Base-by-base conservation (phyloP, 2,797 vertebrate species). In the Macropus fuliginosus region DNA sequence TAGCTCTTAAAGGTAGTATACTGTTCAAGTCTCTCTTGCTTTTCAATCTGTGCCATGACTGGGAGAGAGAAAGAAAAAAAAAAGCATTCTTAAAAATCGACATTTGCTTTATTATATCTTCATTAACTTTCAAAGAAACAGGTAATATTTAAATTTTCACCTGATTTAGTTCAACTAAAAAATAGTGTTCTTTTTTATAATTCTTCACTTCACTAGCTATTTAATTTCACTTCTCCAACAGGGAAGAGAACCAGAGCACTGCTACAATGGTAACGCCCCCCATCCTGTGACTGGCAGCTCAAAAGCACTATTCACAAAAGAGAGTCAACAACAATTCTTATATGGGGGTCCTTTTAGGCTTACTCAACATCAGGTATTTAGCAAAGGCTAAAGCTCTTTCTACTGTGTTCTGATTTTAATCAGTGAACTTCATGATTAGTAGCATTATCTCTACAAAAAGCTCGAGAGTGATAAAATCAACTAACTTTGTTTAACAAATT, bases 21-120 rank as follows among this genome's bases (percentile, higher is more conserved):
- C 93, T 99, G 98, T 99, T 99, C 98, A 99, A 98, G 98, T 99
- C 99, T 98, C 98, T 99, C 97, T 98, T 99, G 95, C 98, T 98
- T 96, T 55, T 98, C 95, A 99, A 98, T 95, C 98, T 97, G 92
- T 98, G 98, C 98, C 98, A 99, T 40, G 99, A 99, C 99, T 99
- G 97, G 1, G 52, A 93, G 57, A 98, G 91, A 97, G 98, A 96
- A 93, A 96, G 34, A 74, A 24, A 81, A 96, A 94, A 94, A 97
- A 98, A 96, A 1, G 31, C 0, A n/a, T 96, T 97, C 96, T 96
- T 97, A 81, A 96, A 97, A 66, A 28, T 46, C 66, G 56, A 28
- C 46, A 91, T 29, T n/a, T 94, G 5, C 57, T 46, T 89, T 27
- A 46, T 90, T 96, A 31, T 4, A 95, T 57, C 95, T 93, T 96